A percentile compares a stretch with the other conserved stretches of the same genome.
Conservation (phyloP, 2,113 vertebrate species). For the Lepus europaeus region DNA sequence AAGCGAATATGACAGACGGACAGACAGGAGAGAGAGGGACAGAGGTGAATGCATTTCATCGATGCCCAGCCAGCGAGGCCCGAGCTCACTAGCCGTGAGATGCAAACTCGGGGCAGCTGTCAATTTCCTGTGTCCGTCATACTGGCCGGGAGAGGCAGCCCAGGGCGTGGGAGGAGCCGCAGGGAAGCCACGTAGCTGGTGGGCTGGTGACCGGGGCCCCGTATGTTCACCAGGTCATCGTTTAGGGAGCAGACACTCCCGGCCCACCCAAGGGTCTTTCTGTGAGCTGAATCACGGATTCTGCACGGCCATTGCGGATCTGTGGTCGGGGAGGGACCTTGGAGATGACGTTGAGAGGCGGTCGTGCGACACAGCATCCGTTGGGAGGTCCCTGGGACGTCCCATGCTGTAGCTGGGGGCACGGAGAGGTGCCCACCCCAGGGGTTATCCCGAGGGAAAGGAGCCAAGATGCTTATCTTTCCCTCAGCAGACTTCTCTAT, state of each 20-base stretch:
- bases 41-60: not conserved
- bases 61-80: too few species aligned
- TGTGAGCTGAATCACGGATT: too few species aligned
- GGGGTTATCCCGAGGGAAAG: not conserved
- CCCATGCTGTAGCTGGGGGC: not conserved
- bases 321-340: fast-evolving
- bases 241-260: not conserved
- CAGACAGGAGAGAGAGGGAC: not conserved
- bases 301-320: fast-evolving
- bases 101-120: not conserved
- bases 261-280: too few species aligned
- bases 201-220: not conserved
- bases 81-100: not conserved
- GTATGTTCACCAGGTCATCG: not conserved
- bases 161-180: fast-evolving
- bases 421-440: not conserved
- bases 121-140: not conserved
- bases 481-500: not conserved
- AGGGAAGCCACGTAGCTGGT: not conserved
- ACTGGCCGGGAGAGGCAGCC: not conserved
- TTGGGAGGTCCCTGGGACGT: not conserved
- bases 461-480: not conserved
- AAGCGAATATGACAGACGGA: not conserved
- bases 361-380: not conserved
- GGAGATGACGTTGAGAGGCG: not conserved